Percentiles rank a stretch among this genome's conserved stretches.
phyloP scores from a whole-genome alignment of 2,888 invertebrate species.

The Eucriotettix oculatus region DNA sequence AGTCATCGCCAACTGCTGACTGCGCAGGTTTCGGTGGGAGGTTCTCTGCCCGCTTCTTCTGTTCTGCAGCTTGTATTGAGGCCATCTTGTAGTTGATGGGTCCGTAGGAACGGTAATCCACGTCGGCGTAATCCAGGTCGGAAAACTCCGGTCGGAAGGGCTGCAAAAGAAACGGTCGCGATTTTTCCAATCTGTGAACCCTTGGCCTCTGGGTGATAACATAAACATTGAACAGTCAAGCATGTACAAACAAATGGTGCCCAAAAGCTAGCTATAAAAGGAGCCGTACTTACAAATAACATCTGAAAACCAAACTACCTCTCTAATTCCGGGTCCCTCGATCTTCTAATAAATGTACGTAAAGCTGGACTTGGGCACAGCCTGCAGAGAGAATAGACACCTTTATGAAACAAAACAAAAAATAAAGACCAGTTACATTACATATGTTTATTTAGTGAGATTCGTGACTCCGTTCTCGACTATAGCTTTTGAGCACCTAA shows the following conservation, averaged over 20 bases:
- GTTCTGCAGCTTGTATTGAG: conserved; percentile 52
- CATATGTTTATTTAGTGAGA: not conserved
- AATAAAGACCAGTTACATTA: not conserved
- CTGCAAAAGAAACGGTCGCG: conserved; percentile 30
- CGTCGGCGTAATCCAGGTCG: conserved; percentile 80
- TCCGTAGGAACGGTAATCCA: conserved; percentile 77
- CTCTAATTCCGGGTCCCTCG: too few relatives aligned
- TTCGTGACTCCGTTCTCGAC: not conserved
- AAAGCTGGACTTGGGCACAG: conserved; percentile 43
- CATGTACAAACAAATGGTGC: not conserved
- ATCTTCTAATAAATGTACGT: conserved; percentile 66
- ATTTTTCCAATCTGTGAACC: not conserved
- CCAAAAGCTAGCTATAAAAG: not conserved
- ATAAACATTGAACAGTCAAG: not conserved
- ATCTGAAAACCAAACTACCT: too few relatives aligned
- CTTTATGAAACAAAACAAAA: not conserved
- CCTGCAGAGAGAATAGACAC: conserved; percentile 19
- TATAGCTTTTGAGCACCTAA: conserved; percentile 12
- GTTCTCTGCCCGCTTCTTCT: conserved; percentile 5
- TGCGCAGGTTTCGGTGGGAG: conserved; percentile 4
- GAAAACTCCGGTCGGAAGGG: conserved; percentile 59
- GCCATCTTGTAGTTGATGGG: conserved; percentile 86
- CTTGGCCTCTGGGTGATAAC: not conserved
- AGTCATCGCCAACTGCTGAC: conserved; percentile 5
- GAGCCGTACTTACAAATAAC: too few relatives aligned